A percentile compares a stretch with the other conserved stretches of the same genome.
These are phyloP conservation scores for Philaenus spumarius DNA, from an alignment of 1,140 invertebrate species.

Conservation along the genomic window DNA sequence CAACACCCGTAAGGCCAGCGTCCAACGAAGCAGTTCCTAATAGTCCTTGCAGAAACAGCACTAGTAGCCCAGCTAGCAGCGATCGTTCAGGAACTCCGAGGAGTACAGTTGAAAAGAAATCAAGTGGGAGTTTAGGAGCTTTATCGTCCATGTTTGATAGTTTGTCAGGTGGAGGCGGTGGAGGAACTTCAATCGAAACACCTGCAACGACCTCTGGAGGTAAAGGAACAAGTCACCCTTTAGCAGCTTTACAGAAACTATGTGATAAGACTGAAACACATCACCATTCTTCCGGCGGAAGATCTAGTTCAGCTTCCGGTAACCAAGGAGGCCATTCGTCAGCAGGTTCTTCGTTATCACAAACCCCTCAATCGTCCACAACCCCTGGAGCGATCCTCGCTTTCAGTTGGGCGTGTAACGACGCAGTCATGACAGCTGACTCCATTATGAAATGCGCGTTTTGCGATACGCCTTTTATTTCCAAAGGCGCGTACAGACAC, in stretches of 20 bases:
- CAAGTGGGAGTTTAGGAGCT: slow-evolving; percentile 66
- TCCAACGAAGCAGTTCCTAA: slow-evolving; percentile 39
- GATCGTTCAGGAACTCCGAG: slow-evolving; percentile 64
- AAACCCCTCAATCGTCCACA: slow-evolving; percentile 40
- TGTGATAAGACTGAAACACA: slow-evolving; percentile 89
- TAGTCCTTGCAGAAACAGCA: slow-evolving; percentile 53
- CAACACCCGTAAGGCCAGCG: slow-evolving; percentile 50
- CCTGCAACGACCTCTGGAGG: slow-evolving; percentile 42
- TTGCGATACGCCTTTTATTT: slow-evolving; percentile 93
- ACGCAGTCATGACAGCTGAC: slow-evolving; percentile 76
- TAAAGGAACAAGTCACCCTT: slow-evolving; percentile 72
- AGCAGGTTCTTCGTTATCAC: slow-evolving; percentile 30
- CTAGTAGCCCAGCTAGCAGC: slow-evolving; percentile 59
- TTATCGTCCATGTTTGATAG: slow-evolving; percentile 87
- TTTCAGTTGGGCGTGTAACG: slow-evolving; percentile 90
- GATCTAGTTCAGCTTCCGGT: slow-evolving; percentile 17
- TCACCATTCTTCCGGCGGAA: slow-evolving; percentile 28
- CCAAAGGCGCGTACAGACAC: slow-evolving; percentile 93
- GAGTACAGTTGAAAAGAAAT: slow-evolving; percentile 60
- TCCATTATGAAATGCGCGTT: slow-evolving; percentile 93
- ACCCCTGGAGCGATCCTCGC: slow-evolving; percentile 76
- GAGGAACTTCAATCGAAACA: slow-evolving; percentile 33
- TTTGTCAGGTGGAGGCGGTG: slow-evolving; percentile 50
- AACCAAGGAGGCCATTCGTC: slow-evolving; percentile 28
- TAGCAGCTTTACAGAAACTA: slow-evolving; percentile 88